phyloP scores from a whole-genome alignment of 2,797 vertebrate species.

The Intellagama lesueurii region DNA sequence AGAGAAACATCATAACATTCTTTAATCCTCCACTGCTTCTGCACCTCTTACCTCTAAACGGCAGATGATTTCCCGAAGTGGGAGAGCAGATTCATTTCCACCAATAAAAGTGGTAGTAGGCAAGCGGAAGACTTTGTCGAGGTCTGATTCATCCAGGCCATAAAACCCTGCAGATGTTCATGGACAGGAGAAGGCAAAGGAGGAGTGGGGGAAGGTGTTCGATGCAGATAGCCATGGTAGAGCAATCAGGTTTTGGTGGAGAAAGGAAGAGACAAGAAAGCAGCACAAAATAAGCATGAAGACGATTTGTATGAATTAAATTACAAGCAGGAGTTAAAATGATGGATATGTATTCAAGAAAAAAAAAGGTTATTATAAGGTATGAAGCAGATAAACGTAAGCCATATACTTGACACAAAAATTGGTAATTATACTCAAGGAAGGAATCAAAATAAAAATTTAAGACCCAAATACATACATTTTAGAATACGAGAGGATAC shows the following conservation, averaged over 20 bases:
- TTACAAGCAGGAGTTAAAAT: constrained; percentile 59
- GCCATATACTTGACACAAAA: constrained; percentile 45
- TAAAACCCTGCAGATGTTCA: constrained; percentile 84
- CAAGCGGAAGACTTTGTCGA: constrained; percentile 93
- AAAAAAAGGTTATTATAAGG: constrained; percentile 2
- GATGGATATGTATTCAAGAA: constrained; percentile 41
- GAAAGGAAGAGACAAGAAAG: constrained; percentile 54
- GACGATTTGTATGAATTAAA: constrained; percentile 51
- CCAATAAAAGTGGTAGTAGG: constrained; percentile 96
- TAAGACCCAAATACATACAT: constrained; percentile 52
- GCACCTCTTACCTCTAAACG: constrained; percentile 88
- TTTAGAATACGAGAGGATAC: constrained; percentile 41
- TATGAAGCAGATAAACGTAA: background rate
- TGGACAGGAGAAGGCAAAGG: constrained; percentile 53
- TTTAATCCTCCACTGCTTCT: background rate
- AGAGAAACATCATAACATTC: background rate
- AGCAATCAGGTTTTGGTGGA: constrained; percentile 42
- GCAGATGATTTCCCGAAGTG: constrained; percentile 91
- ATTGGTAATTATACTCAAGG: constrained; percentile 56
- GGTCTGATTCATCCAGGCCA: constrained; percentile 87
- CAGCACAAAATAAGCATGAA: constrained; percentile 61
- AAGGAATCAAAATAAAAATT: constrained; percentile 32
- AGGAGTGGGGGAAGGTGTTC: constrained; percentile 36
- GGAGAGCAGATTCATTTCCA: constrained; percentile 85
- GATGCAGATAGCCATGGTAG: constrained; percentile 36